These are phyloP conservation scores for Schizopygopsis malacanthus DNA, from an alignment of 2,797 vertebrate species.

Conservation along the genomic window DNA sequence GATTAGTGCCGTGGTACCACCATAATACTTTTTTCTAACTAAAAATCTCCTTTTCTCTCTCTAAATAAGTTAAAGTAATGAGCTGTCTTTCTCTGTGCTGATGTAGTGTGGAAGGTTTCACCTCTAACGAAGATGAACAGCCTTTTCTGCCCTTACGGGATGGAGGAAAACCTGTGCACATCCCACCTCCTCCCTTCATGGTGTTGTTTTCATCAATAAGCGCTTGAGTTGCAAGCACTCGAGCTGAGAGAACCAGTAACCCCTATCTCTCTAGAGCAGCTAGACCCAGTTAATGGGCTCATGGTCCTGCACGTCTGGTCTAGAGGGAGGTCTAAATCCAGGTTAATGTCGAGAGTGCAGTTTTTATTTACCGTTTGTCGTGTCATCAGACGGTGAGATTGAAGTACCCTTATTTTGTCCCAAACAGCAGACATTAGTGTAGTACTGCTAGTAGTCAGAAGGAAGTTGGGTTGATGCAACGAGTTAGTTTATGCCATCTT, in stretches of 20 bases:
- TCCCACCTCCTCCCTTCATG: not conserved
- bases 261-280: slow-evolving; percentile 21
- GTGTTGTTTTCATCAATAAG: slow-evolving; percentile 53
- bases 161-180: slow-evolving; percentile 1
- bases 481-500: not conserved
- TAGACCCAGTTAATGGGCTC: slow-evolving; percentile 14
- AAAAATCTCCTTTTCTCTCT: not conserved
- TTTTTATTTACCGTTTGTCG: slow-evolving; percentile 21
- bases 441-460: not conserved
- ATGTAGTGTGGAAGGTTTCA: slow-evolving; percentile 39
- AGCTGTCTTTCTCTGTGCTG: slow-evolving; percentile 8
- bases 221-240: slow-evolving; percentile 22
- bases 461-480: not conserved
- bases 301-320: not conserved
- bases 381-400: slow-evolving; percentile 8
- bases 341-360: slow-evolving; percentile 9
- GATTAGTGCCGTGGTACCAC: not conserved
- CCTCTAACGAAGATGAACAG: slow-evolving; percentile 50
- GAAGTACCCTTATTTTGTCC: slow-evolving; percentile 3
- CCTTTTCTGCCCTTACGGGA: not conserved
- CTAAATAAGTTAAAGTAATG: slow-evolving; percentile 23
- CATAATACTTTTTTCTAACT: not conserved
- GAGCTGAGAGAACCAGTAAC: slow-evolving; percentile 19
- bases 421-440: not conserved
- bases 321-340: slow-evolving; percentile 15